Evolutionary conservation across 2,888 invertebrate species (phyloP).

Genomic region (Ethmia dodecea): DNA sequence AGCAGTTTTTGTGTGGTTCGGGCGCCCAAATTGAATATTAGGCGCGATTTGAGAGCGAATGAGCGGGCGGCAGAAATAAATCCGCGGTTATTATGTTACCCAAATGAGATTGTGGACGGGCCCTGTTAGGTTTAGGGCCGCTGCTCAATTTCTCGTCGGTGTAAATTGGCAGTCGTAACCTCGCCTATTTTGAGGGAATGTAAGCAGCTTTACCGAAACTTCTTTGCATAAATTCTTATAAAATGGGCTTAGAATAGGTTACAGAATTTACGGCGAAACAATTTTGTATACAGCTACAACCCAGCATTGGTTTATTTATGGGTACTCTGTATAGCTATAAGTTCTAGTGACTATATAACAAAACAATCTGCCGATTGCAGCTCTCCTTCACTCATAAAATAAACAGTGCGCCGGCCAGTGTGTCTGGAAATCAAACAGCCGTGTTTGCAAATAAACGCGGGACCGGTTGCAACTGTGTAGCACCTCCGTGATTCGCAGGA

Average conservation of each 20-base stretch:
- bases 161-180: conserved; percentile 62
- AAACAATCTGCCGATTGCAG: no score
- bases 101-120: conserved; percentile 69
- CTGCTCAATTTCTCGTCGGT: conserved; percentile 64
- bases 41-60: conserved; percentile 73
- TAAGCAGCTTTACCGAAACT: conserved; percentile 42
- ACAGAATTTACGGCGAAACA: conserved; percentile 6
- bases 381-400: conserved; percentile 43
- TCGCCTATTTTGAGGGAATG: conserved; percentile 52
- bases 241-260: no score
- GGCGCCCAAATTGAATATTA: conserved; percentile 75
- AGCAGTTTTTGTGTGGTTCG: conserved; percentile 75
- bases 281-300: no score
- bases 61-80: conserved; percentile 71
- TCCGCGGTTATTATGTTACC: conserved; percentile 74
- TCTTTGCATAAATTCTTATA: conserved; percentile 21
- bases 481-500: conserved; percentile 63
- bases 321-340: no score
- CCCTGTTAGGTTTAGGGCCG: conserved; percentile 51
- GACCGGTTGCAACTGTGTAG: conserved; percentile 56
- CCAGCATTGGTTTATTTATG: no score
- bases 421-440: conserved; percentile 55
- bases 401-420: conserved; percentile 48
- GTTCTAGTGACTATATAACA: no score
- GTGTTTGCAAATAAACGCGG: conserved; percentile 60